Evolutionary conservation across 1,140 invertebrate species (phyloP), one percentile per base, ranked within the genome.

Genomic region (Drosophila bifasciata): DNA sequence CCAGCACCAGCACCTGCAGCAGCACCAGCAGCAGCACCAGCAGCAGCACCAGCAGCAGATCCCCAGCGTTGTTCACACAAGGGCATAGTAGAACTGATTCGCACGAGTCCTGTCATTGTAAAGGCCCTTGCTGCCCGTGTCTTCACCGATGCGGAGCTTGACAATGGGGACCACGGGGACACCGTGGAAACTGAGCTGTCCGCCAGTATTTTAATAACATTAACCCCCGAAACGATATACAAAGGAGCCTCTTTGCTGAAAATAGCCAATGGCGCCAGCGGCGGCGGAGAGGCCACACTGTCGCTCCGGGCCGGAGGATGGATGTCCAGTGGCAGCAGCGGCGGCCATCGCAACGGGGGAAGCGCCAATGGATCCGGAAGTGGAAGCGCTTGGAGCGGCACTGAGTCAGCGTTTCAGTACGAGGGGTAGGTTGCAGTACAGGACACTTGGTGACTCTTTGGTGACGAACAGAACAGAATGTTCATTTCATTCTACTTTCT

Each of bases 221-320:
- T 91, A 81, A 91, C 90, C 74, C 90, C 90, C 55, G 90, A 89
- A 77, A 91, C 90, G 48, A 90, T 91, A 75, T 91, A 91, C 85
- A 91, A 91, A 76, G 90, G 90, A n/a, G 88, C 90, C 9, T 91
- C 90, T 51, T 51, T 90, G 43, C 67, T 91, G 32, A 91, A 91
- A 75, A 69, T 88, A 57, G 66, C 88, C 59, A 81, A 75, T 23
- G 69, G 78, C 11, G 62, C 53, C 1, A 56, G 40, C 21, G 71
- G 49, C 21, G 71, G 49, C 9, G 45, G 51, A 19, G 44, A 21
- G 15, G 58, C 55, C 25, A 16, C 48, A 28, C 44, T 61, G 36
- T 53, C 48, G 25, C 41, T 32, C 46, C 46, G 50, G 16, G 36
- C 49, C 23, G 77, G 41, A 5, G 66, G 62, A 7, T 50, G 46